Conservation (phyloP, 2,797 vertebrate genomes). For the Euphonia xanthogaster region DNA sequence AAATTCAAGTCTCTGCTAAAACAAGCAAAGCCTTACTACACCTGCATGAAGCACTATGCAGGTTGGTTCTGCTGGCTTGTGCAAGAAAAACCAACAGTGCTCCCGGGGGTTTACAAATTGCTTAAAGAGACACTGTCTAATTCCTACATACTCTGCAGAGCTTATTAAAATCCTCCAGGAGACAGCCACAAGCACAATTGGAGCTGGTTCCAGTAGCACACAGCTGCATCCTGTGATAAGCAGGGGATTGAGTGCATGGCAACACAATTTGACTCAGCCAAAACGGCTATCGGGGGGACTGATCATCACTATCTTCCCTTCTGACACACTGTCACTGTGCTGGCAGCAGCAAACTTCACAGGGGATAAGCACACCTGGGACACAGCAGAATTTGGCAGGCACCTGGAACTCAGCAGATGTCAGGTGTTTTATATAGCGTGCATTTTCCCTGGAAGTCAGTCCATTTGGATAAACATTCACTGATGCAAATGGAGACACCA, state of each 20-base stretch:
- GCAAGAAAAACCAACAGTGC: constrained; percentile 4
- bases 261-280: constrained; percentile 24
- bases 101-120: neutral
- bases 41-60: accelerated
- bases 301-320: neutral
- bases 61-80: neutral
- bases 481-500: neutral
- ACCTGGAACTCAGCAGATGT: constrained; percentile 47
- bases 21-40: neutral
- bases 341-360: constrained; percentile 28
- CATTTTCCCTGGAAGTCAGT: constrained; percentile 1
- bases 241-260: neutral
- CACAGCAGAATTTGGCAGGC: constrained; percentile 32
- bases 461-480: neutral
- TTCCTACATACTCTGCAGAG: constrained; percentile 14
- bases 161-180: constrained; percentile 46
- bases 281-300: neutral
- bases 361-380: constrained; percentile 45
- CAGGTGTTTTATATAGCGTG: constrained; percentile 14
- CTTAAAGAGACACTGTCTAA: constrained; percentile 40
- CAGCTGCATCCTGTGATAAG: constrained; percentile 50
- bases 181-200: constrained; percentile 26
- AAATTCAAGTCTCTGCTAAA: constrained; percentile 3
- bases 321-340: neutral
- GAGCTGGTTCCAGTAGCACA: constrained; percentile 24